These are phyloP conservation scores for Carpatolechia fugitivella DNA, from an alignment of 2,888 invertebrate genomes.

Conservation along the genomic window DNA sequence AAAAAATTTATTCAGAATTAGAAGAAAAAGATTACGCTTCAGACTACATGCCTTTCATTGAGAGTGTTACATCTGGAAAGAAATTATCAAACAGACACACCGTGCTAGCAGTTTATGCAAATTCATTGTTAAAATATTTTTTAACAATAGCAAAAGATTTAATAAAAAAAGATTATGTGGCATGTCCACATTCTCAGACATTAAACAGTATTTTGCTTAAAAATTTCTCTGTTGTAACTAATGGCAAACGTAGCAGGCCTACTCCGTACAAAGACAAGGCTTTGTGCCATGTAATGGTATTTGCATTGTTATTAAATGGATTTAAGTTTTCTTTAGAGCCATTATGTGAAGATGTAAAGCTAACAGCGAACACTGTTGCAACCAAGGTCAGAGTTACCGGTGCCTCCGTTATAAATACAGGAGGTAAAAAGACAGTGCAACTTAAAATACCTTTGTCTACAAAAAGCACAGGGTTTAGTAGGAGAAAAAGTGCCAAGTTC, in stretches of 20 bases:
- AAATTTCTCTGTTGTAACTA: conserved; percentile 42
- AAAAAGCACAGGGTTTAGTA: conserved; percentile 31
- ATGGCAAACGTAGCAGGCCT: conserved; percentile 45
- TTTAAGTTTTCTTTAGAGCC: conserved; percentile 52
- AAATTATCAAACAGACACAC: conserved; percentile 35
- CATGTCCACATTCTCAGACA: conserved; percentile 46
- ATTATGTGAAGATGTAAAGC: conserved; percentile 46
- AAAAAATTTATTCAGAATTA: conserved; percentile 52
- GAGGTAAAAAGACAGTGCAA: conserved; percentile 48
- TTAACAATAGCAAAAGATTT: conserved; percentile 40
- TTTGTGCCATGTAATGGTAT: conserved; percentile 58
- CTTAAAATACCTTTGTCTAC: conserved; percentile 51
- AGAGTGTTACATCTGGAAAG: conserved; percentile 31
- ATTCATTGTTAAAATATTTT: conserved; percentile 43
- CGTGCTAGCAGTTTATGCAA: conserved; percentile 54
- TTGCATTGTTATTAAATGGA: conserved; percentile 56
- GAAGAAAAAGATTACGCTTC: conserved; percentile 40
- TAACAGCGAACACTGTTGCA: conserved; percentile 40
- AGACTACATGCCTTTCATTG: conserved; percentile 41
- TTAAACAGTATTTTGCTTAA: conserved; percentile 51
- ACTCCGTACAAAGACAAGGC: conserved; percentile 57
- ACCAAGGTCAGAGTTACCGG: conserved; percentile 53
- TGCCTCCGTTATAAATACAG: conserved; percentile 39
- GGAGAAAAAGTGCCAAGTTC: conserved; percentile 53
- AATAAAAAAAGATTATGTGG: conserved; percentile 42